Base-by-base conservation (phyloP, 2,797 vertebrate genomes). In the Coilia nasus region DNA sequence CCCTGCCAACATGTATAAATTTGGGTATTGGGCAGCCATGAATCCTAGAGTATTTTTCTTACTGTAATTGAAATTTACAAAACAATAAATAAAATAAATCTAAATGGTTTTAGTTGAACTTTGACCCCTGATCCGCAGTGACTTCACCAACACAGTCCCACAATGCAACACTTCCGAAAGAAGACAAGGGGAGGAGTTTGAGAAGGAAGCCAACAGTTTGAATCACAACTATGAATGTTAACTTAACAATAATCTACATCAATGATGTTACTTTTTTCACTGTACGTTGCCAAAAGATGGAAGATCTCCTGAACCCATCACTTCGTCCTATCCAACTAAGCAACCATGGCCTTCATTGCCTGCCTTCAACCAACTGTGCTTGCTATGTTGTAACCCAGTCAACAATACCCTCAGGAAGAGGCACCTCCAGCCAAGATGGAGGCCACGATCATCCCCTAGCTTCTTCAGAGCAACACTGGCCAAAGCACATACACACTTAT, bases 1-100 rank as follows among this genome's bases (percentile, higher is more conserved):
- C 93, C 92, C 92, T 93, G 92, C 91, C 86, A 88, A 92, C 87
- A 14, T 50, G 88, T 92, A 88, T 85, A 83, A 88, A 85, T 50
- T 82, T 87, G 67, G 82, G 25, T 41, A 90, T 90, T 84, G 64
- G 56, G 54, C 86, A 80, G 86, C 84, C 35, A 19, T 57, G 82
- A 86, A 60, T 81, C 35, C 6, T 81, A 81, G 59, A 57, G 3
- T 67, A 57, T 5, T 21, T 67, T 23, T 23, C 56, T n/a, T 67
- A 78, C 71, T 44, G 17, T 44, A 21, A 41, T 35, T 6, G 0
- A 67, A 44, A n/a, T 78, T 23, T 3, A 31, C 71, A 82, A 81
- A 81, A 23, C 31, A 83, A 85, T 41, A 41, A 41, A 41, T 41
- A 41, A 41, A 41, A n/a, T n/a, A 2, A 41, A 41, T 41, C 35